Conservation (phyloP, 1,140 invertebrate genomes). For the Araneus ventricosus region DNA sequence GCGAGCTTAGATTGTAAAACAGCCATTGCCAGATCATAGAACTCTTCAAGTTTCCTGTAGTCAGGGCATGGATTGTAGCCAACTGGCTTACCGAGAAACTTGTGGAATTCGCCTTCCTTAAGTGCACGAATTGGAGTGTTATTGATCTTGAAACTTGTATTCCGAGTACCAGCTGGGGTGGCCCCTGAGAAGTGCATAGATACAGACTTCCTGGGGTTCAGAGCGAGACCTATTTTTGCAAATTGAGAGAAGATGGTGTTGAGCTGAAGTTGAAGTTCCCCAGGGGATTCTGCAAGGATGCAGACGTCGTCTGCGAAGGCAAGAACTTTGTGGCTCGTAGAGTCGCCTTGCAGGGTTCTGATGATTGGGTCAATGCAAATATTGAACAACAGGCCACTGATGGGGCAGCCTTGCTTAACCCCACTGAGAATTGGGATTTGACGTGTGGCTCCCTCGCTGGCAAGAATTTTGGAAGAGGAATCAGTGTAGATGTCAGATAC, state of each 20-base stretch:
- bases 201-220: neutral
- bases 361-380: neutral
- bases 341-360: neutral
- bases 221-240: fast-evolving
- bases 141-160: neutral
- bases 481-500: neutral
- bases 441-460: fast-evolving
- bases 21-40: fast-evolving
- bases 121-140: neutral
- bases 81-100: neutral
- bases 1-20: neutral
- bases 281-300: neutral
- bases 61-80: neutral
- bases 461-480: neutral
- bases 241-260: fast-evolving
- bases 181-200: neutral
- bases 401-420: neutral
- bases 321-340: fast-evolving
- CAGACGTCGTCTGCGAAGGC: neutral
- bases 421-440: neutral
- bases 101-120: neutral
- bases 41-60: neutral
- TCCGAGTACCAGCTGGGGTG: neutral
- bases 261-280: neutral
- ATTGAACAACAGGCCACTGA: neutral